A percentile compares a stretch with the other conserved stretches of the same genome.
Conservation (phyloP, 1,140 invertebrate genomes). For the Magallana ariakensis region DNA sequence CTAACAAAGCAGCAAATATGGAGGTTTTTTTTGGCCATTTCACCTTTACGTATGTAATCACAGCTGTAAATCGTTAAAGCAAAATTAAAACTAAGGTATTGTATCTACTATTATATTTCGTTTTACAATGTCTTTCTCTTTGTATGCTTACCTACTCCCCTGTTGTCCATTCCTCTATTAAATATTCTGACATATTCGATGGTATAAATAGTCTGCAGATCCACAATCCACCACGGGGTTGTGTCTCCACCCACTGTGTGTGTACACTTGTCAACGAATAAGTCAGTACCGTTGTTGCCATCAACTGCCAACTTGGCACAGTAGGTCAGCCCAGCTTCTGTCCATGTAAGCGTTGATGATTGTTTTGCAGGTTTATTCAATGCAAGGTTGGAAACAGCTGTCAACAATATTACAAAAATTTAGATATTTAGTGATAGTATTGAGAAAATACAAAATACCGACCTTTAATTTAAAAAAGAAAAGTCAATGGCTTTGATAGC, state of each 20-base stretch:
- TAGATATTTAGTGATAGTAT: no score
- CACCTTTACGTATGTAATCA: no score
- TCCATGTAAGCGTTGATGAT: background rate
- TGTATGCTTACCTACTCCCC: background rate
- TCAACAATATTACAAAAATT: no score
- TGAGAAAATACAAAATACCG: no score
- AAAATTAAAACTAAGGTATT: no score
- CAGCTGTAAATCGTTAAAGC: no score
- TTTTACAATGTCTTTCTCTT: no score
- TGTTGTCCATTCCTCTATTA: background rate
- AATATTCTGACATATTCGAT: background rate
- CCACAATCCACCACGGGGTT: background rate
- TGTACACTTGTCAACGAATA: background rate
- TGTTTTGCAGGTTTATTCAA: background rate
- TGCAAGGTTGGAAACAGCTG: background rate
- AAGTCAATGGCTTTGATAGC: no score
- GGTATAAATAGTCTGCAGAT: background rate
- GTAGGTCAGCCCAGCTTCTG: background rate
- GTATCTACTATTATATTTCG: no score
- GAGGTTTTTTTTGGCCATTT: no score
- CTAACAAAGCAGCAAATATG: no score
- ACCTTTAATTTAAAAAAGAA: no score
- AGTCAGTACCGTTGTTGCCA: background rate
- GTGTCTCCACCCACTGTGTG: background rate
- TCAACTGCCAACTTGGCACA: background rate